Evolutionary conservation across 2,797 vertebrate genomes (phyloP).

Genomic region (Sebastes dallii): DNA sequence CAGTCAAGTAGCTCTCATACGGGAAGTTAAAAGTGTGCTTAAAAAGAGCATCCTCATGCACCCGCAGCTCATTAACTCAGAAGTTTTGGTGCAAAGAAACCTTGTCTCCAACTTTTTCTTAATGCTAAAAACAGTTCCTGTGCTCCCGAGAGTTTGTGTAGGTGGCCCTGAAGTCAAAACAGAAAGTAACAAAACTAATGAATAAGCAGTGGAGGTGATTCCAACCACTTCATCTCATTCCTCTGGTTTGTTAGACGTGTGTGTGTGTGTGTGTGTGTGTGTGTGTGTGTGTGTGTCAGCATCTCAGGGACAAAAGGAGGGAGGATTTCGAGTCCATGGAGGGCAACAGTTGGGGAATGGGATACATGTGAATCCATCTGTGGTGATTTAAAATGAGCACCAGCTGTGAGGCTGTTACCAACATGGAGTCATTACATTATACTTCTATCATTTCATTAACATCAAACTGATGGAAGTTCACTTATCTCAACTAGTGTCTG

Average conservation of each 20-base stretch:
- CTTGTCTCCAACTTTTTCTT: conserved; percentile 29
- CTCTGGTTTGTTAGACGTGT: conserved; percentile 12
- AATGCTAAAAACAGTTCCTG: conserved; percentile 46
- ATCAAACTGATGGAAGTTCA: conserved; percentile 45
- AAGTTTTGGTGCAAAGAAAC: conserved; percentile 33
- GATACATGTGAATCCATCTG: conserved; percentile 61
- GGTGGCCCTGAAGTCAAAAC: conserved; percentile 47
- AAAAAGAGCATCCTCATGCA: conserved; percentile 5
- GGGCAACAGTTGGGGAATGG: conserved; percentile 62
- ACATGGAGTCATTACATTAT: conserved; percentile 48
- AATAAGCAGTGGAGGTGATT: conserved; percentile 44
- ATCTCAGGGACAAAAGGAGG: background rate
- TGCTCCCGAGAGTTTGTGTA: conserved; percentile 45
- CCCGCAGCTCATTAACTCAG: conserved; percentile 62
- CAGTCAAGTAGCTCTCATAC: background rate
- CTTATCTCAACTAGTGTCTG: conserved; percentile 41
- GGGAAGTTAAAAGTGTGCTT: conserved; percentile 30
- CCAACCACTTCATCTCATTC: conserved; percentile 30
- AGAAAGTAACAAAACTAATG: conserved; percentile 37
- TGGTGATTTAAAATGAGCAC: conserved; percentile 39
- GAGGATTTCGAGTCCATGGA: conserved; percentile 18
- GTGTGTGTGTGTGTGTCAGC: background rate
- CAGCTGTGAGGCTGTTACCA: conserved; percentile 61
- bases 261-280: background rate
- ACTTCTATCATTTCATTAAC: conserved; percentile 34